Evolutionary conservation across 2,888 invertebrate genomes (phyloP).

Genomic region (Acleris literana): DNA sequence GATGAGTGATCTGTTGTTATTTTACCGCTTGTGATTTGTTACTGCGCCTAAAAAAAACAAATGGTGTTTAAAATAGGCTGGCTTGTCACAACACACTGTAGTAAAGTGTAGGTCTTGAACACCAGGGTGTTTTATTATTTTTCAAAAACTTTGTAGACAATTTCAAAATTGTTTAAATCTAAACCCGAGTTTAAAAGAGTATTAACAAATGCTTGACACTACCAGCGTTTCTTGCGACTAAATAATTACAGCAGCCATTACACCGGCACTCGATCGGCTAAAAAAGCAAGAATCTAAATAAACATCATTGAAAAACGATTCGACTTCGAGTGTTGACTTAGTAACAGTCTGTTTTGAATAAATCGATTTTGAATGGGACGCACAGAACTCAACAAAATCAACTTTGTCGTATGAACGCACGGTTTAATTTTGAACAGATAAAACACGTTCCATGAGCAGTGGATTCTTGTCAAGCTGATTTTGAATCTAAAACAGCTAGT

Average conservation of each 20-base stretch:
- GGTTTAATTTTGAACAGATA: conserved; percentile 41
- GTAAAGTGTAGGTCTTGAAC: too few species aligned
- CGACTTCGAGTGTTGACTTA: conserved; percentile 77
- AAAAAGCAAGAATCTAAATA: conserved; percentile 76
- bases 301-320: conserved; percentile 75
- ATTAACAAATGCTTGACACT: conserved; percentile 2
- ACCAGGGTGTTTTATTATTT: not conserved
- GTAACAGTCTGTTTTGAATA: conserved; percentile 77
- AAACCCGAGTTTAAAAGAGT: not conserved
- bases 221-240: conserved; percentile 2
- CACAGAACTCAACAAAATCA: conserved; percentile 41
- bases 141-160: too few species aligned
- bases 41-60: too few species aligned
- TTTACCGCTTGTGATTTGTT: too few species aligned
- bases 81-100: too few species aligned
- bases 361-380: conserved; percentile 67
- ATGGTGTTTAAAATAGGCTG: too few species aligned
- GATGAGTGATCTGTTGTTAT: too few species aligned
- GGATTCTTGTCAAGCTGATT: conserved; percentile 45
- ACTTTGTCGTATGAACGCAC: conserved; percentile 42
- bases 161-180: too few species aligned
- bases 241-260: conserved; percentile 16
- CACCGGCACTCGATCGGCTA: conserved; percentile 54
- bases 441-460: conserved; percentile 39
- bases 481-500: conserved; percentile 44